Evolutionary conservation across 2,113 vertebrate genomes (phyloP).

Genomic region (Seriola rivoliana): DNA sequence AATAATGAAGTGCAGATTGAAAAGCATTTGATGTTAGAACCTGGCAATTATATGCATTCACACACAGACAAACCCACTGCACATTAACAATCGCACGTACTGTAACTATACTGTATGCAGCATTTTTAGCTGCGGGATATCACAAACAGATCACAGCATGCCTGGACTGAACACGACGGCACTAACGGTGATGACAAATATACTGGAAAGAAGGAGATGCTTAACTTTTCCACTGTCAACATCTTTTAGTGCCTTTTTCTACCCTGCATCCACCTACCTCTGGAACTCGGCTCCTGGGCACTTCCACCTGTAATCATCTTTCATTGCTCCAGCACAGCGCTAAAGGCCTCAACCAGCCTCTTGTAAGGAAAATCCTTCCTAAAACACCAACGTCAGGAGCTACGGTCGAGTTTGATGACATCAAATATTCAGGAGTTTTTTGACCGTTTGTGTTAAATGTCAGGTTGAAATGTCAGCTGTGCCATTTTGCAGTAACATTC

Average conservation of each 20-base stretch:
- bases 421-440: background rate
- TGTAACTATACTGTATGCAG: slow-evolving; percentile 4
- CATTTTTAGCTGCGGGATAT: slow-evolving; percentile 42
- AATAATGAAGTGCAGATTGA: slow-evolving; percentile 68
- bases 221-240: slow-evolving; percentile 66
- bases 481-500: background rate
- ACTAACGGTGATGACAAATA: slow-evolving; percentile 57
- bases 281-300: slow-evolving; percentile 13
- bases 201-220: slow-evolving; percentile 44
- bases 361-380: slow-evolving; percentile 2
- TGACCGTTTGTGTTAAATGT: background rate
- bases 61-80: slow-evolving; percentile 23
- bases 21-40: slow-evolving; percentile 64
- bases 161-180: slow-evolving; percentile 31
- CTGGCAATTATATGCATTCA: slow-evolving; percentile 61
- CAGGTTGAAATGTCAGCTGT: background rate
- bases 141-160: slow-evolving; percentile 56
- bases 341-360: background rate
- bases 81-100: background rate
- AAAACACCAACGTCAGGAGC: slow-evolving; percentile 10
- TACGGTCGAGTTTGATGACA: background rate
- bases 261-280: slow-evolving; percentile 8
- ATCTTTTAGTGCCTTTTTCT: slow-evolving; percentile 26
- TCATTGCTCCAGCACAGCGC: slow-evolving; percentile 9
- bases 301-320: slow-evolving; percentile 43